Conservation (phyloP, 30 jellyfish, hydroid and myxozoan species). For the Aurelia sp. region DNA sequence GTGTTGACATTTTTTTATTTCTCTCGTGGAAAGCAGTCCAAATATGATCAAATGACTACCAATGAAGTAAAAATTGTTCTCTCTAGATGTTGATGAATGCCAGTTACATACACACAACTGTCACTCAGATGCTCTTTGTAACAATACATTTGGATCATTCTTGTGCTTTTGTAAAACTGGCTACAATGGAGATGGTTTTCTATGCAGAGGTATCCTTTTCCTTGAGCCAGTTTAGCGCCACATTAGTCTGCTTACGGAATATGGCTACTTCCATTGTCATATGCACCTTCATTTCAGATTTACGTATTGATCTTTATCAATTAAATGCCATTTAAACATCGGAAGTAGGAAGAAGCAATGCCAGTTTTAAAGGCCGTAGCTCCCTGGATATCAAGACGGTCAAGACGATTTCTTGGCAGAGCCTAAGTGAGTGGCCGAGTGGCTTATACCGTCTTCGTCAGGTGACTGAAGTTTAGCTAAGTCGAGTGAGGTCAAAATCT, state of each 20-base stretch:
- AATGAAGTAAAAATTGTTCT: conserved; percentile 8
- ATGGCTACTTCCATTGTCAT: not conserved
- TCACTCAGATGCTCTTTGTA: conserved; percentile 43
- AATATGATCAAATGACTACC: conserved; percentile 22
- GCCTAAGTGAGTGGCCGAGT: too few species aligned
- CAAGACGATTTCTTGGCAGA: too few species aligned
- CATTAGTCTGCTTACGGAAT: conserved; percentile 14
- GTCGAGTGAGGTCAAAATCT: too few species aligned
- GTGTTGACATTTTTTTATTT: too few species aligned
- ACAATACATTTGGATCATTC: conserved; percentile 37
- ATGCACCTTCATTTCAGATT: too few species aligned
- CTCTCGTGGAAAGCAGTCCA: conserved; percentile 6
- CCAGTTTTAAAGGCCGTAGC: too few species aligned
- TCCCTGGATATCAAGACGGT: too few species aligned
- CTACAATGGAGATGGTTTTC: conserved; percentile 40
- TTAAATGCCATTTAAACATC: too few species aligned
- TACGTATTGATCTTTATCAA: too few species aligned
- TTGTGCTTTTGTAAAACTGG: conserved; percentile 55
- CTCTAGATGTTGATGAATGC: conserved; percentile 69
- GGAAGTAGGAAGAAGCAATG: too few species aligned
- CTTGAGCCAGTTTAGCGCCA: not conserved
- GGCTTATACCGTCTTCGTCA: too few species aligned
- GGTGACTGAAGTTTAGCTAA: too few species aligned
- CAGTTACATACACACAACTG: conserved; percentile 1
- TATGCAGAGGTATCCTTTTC: conserved; percentile 59